These are phyloP conservation scores for Elysia crispata DNA, from an alignment of 2,888 invertebrate genomes.

Conservation along the genomic window DNA sequence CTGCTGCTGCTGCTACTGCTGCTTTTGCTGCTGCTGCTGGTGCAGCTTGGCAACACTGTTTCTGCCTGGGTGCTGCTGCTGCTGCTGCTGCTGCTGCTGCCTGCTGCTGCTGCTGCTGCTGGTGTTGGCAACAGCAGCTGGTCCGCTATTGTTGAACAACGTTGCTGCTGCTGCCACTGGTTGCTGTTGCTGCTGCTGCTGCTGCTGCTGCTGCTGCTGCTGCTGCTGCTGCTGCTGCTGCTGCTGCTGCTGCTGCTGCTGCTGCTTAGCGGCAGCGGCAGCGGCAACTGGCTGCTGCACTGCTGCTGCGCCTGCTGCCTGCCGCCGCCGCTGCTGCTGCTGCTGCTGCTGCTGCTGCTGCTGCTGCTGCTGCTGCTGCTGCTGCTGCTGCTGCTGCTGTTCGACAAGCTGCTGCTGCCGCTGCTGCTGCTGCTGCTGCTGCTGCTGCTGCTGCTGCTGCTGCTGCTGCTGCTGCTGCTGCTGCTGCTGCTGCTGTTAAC, in stretches of 20 bases:
- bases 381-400: no score
- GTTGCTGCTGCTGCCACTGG: no score
- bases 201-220: background rate
- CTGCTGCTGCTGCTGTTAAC: background rate
- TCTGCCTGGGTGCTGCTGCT: conserved; percentile 3
- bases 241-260: background rate
- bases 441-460: background rate
- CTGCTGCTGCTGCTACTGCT: conserved; percentile 13
- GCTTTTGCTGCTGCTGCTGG: no score
- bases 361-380: conserved; percentile 16
- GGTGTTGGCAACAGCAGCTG: no score
- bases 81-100: conserved; percentile 2
- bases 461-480: no score
- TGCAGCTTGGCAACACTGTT: background rate
- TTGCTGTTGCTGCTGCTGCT: background rate
- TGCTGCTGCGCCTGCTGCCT: background rate
- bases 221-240: background rate
- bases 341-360: background rate
- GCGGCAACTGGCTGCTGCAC: no score
- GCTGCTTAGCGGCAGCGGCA: no score
- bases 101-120: no score
- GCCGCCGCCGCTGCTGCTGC: background rate
- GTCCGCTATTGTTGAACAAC: background rate
- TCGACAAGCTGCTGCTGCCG: no score
- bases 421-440: background rate